Percentiles rank a stretch among this genome's conserved stretches.
phyloP scores from a whole-genome alignment of 2,888 invertebrate genomes.

The Brassicogethes aeneus region DNA sequence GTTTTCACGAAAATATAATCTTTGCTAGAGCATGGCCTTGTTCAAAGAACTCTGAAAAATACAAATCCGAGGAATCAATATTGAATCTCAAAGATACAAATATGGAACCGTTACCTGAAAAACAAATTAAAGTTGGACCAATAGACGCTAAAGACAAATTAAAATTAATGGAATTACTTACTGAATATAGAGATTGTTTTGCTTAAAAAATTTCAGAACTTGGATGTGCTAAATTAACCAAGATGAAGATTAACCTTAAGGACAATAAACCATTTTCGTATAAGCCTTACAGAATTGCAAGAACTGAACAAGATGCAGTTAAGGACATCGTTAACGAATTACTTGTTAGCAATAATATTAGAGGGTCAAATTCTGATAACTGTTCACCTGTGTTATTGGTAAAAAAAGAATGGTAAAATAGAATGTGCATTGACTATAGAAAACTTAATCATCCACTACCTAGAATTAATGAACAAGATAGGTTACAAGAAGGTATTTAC shows the following conservation, averaged over 20 bases:
- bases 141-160: too few species aligned
- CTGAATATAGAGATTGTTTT: constrained; percentile 13
- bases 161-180: constrained; percentile 7
- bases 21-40: too few species aligned
- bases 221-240: constrained; percentile 9
- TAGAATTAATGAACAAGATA: constrained; percentile 15
- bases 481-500: constrained; percentile 13
- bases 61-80: too few species aligned
- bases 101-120: too few species aligned
- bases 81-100: too few species aligned
- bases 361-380: constrained; percentile 9
- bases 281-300: too few species aligned
- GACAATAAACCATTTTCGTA: constrained; percentile 13
- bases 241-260: constrained; percentile 13
- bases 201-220: constrained; percentile 9
- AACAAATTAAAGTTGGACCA: too few species aligned
- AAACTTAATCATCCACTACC: constrained; percentile 15
- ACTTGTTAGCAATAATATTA: constrained; percentile 6
- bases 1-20: too few species aligned
- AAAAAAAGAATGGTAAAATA: constrained; percentile 4
- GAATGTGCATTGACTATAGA: constrained; percentile 11
- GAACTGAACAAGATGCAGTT: too few species aligned
- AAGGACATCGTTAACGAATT: constrained; percentile 13
- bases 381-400: constrained; percentile 4
- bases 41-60: too few species aligned